These are phyloP conservation scores for Pollenia amentaria DNA, from an alignment of 2,888 invertebrate species.

Conservation along the genomic window DNA sequence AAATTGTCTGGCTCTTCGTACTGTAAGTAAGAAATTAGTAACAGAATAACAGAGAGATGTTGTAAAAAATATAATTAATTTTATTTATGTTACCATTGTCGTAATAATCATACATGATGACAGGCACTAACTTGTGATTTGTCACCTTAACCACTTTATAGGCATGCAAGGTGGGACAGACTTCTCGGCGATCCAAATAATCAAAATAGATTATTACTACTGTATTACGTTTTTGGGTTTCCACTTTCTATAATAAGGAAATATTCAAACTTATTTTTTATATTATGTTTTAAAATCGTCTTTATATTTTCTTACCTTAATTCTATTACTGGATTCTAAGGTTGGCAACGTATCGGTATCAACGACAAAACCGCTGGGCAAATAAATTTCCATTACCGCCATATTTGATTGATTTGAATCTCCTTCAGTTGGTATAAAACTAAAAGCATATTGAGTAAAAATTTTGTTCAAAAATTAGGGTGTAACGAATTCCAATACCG, in stretches of 20 bases:
- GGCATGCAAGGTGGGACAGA: conserved; percentile 94
- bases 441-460: conserved; percentile 43
- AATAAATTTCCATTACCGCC: conserved; percentile 94
- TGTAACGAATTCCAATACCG: too few relatives aligned
- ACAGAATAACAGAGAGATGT: not conserved
- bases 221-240: conserved; percentile 88
- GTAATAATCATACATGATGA: conserved; percentile 95
- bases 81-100: conserved; percentile 89
- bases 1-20: conserved; percentile 92
- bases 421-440: conserved; percentile 81
- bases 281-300: not conserved
- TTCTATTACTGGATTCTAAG: conserved; percentile 85
- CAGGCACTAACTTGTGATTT: conserved; percentile 93
- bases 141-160: conserved; percentile 94
- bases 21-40: conserved; percentile 83
- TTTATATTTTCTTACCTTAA: conserved; percentile 77
- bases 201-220: conserved; percentile 91
- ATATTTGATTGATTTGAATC: conserved; percentile 88
- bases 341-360: conserved; percentile 92
- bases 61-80: not conserved
- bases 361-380: conserved; percentile 96
- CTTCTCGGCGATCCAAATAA: conserved; percentile 88
- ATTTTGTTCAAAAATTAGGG: too few relatives aligned
- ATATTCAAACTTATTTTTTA: not conserved
- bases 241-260: conserved; percentile 85